Percentiles rank a stretch among this genome's conserved stretches.
Conservation (phyloP, 2,888 invertebrate genomes). For the Drosophila falleni region DNA sequence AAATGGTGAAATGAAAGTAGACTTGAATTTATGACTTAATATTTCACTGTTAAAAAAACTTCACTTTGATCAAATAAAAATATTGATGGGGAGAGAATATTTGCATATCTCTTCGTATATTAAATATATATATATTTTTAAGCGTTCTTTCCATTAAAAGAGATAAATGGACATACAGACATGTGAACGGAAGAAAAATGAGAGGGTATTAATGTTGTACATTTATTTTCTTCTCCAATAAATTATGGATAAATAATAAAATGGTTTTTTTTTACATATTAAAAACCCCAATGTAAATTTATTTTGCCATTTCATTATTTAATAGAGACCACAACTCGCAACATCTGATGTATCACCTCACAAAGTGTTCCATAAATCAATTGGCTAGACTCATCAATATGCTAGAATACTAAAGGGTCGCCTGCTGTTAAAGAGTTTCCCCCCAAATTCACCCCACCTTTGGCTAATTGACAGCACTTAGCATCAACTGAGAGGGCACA, state of each 20-base stretch:
- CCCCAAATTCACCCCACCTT: conserved; percentile 14
- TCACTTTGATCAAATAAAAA: neutral
- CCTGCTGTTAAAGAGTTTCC: conserved; percentile 12
- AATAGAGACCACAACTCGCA: conserved; percentile 1
- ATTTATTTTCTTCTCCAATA: conserved; percentile 8
- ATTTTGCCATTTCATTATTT: conserved; percentile 10
- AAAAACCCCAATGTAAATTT: conserved; percentile 3
- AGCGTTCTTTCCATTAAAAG: neutral
- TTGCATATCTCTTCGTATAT: neutral
- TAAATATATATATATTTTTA: neutral
- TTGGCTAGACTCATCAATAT: conserved; percentile 23
- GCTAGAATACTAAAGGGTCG: conserved; percentile 3
- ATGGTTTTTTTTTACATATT: conserved; percentile 4
- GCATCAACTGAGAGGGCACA: conserved; percentile 45
- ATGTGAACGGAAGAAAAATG: neutral
- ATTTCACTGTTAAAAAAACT: neutral
- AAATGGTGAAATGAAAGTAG: neutral
- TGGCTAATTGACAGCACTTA: conserved; percentile 64
- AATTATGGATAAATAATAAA: conserved; percentile 7
- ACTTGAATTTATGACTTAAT: neutral
- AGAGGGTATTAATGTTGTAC: neutral
- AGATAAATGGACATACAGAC: neutral
- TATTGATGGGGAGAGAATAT: neutral
- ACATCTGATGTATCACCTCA: conserved; percentile 7
- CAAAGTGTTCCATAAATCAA: conserved; percentile 39